Evolutionary conservation across 2,113 vertebrate genomes (phyloP).

Genomic region (Mesitornis unicolor): DNA sequence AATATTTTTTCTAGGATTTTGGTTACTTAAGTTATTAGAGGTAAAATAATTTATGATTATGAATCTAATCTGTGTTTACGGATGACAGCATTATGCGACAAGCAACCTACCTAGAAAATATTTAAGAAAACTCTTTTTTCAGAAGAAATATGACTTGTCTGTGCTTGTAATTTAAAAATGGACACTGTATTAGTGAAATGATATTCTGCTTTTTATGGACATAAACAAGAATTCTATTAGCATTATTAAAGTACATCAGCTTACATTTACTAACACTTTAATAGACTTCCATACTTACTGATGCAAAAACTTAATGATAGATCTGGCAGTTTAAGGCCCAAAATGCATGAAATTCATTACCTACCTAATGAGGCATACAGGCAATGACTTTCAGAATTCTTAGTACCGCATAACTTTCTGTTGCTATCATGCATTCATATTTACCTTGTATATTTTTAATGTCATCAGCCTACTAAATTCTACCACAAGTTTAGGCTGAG

Average conservation of each 20-base stretch:
- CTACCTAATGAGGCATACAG: constrained; percentile 55
- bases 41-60: constrained; percentile 12
- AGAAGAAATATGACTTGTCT: neutral
- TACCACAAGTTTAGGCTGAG: neutral
- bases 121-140: neutral
- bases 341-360: constrained; percentile 60
- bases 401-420: neutral
- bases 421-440: neutral
- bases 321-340: constrained; percentile 29
- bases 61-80: neutral
- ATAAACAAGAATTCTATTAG: constrained; percentile 41
- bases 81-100: neutral
- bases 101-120: neutral
- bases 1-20: neutral
- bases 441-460: neutral
- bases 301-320: constrained; percentile 49
- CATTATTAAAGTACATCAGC: constrained; percentile 35
- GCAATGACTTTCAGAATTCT: constrained; percentile 37
- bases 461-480: neutral
- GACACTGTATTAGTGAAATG: constrained; percentile 26
- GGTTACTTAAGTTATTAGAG: neutral
- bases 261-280: neutral
- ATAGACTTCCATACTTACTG: constrained; percentile 25
- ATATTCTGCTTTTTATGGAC: constrained; percentile 19
- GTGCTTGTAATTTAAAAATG: constrained; percentile 22